A percentile compares a stretch with the other conserved stretches of the same genome.
phyloP scores from a whole-genome alignment of 2,113 vertebrate genomes.

The Pipra filicauda region DNA sequence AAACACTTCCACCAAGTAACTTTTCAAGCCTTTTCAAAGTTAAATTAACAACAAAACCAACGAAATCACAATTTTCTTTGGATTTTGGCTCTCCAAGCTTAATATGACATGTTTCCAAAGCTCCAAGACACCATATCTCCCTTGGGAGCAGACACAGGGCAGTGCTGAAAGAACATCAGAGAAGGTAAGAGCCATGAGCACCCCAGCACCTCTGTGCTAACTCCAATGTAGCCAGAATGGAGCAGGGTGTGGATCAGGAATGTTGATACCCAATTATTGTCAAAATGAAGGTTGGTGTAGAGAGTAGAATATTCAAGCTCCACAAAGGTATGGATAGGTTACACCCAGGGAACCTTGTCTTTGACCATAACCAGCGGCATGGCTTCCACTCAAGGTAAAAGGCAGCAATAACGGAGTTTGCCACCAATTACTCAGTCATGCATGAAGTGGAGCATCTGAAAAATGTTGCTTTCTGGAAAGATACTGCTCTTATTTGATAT shows the following conservation, averaged over 20 bases:
- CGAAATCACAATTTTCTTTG: neutral
- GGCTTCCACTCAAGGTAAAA: neutral
- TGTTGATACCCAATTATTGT: rapidly evolving
- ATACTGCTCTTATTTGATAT: conserved; percentile 47
- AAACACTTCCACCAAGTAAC: neutral
- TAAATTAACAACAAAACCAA: neutral
- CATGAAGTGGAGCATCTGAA: conserved; percentile 15
- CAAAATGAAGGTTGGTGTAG: neutral
- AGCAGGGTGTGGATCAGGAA: neutral
- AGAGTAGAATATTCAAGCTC: neutral
- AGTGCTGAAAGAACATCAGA: neutral
- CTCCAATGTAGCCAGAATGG: rapidly evolving
- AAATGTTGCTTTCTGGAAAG: conserved; percentile 42
- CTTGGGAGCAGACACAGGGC: neutral
- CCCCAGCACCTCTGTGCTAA: neutral
- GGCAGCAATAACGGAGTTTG: neutral
- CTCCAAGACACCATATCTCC: neutral
- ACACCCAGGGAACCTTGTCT: neutral
- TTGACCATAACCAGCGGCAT: neutral
- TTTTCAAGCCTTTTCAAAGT: neutral
- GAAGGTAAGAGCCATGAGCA: neutral
- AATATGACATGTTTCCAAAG: neutral
- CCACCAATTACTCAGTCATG: neutral
- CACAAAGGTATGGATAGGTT: neutral
- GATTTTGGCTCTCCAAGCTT: neutral